A percentile compares a stretch with the other conserved stretches of the same genome.
These are phyloP conservation scores for Drymodes brunneopygia DNA, from an alignment of 2,113 vertebrate species.

Conservation along the genomic window DNA sequence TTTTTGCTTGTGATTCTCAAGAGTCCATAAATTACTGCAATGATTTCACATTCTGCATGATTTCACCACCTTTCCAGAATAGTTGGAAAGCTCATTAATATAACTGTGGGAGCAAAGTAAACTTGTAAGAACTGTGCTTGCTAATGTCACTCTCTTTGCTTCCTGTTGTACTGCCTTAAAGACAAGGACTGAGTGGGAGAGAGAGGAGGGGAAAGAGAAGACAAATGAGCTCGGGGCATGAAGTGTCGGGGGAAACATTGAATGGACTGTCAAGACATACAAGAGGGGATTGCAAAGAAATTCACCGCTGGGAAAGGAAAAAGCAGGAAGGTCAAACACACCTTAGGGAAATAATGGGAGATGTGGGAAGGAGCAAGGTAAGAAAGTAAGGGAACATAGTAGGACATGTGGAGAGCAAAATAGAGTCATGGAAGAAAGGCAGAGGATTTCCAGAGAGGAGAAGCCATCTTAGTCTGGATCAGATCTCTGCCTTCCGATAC, in stretches of 20 bases:
- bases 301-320: background rate
- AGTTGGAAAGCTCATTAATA: background rate
- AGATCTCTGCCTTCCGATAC: background rate
- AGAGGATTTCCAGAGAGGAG: background rate
- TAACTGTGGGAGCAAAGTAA: constrained; percentile 13
- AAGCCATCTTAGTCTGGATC: background rate
- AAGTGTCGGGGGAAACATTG: background rate
- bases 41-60: background rate
- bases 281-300: background rate
- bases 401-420: background rate
- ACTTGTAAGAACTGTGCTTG: background rate
- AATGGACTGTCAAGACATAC: background rate
- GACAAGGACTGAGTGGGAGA: background rate
- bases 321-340: background rate
- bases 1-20: background rate
- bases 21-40: background rate
- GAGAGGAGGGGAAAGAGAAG: background rate
- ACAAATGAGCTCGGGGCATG: background rate
- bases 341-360: background rate
- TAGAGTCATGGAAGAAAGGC: background rate
- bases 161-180: background rate
- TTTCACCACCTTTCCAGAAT: background rate
- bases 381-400: background rate
- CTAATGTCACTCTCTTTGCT: background rate
- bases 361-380: background rate